phyloP scores from a whole-genome alignment of 2,797 vertebrate species.

The Alfaro cultratus region DNA sequence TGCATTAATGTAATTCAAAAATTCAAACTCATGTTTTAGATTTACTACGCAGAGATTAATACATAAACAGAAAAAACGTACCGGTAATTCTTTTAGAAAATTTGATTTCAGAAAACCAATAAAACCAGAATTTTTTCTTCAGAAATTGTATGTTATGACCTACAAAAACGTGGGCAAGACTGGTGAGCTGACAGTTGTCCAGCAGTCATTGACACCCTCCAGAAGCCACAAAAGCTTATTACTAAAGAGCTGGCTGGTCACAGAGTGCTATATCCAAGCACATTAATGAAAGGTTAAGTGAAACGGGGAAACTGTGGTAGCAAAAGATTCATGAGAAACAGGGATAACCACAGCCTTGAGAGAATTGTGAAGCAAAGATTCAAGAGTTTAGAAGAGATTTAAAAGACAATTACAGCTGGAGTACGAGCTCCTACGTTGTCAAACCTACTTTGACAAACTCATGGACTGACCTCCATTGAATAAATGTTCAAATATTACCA shows the following conservation, averaged over 20 bases:
- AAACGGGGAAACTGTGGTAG: not conserved
- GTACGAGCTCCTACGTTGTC: not conserved
- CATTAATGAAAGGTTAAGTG: not conserved
- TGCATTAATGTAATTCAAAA: not conserved
- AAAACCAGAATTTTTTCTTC: not conserved
- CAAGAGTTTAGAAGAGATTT: not conserved
- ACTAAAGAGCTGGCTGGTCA: not conserved
- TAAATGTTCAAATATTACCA: not conserved
- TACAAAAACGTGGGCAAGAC: not conserved
- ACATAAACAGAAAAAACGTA: not conserved
- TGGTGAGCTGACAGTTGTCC: not conserved
- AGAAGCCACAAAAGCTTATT: not conserved
- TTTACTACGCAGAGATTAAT: not conserved
- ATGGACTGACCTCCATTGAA: not conserved
- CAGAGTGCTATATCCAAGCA: not conserved
- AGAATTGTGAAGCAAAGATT: not conserved
- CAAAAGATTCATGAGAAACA: not conserved
- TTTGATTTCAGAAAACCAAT: not conserved
- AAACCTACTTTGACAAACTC: not conserved
- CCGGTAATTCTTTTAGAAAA: not conserved
- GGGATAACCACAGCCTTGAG: not conserved
- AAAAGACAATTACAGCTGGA: not conserved
- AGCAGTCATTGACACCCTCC: not conserved
- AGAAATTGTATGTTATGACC: not conserved
- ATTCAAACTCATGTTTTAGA: not conserved